Percentiles rank a stretch among this genome's conserved stretches.
phyloP scores from a whole-genome alignment of 2,113 vertebrate species.

The Athene cunicularia region DNA sequence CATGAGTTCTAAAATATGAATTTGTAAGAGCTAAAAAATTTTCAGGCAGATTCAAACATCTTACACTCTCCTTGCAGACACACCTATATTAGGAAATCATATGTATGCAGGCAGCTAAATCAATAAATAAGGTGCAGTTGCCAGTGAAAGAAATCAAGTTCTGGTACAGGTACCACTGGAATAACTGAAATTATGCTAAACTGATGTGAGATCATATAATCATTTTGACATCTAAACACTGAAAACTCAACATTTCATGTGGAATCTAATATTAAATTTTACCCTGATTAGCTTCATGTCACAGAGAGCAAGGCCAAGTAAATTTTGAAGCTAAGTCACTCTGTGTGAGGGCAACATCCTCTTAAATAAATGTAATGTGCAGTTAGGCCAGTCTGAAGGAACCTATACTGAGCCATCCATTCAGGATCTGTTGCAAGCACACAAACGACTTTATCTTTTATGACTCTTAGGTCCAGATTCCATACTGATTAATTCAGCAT shows the following conservation, averaged over 20 bases:
- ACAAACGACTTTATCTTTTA: not conserved
- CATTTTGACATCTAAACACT: not conserved
- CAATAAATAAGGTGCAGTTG: not conserved
- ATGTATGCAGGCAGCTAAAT: not conserved
- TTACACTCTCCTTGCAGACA: not conserved
- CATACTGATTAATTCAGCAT: constrained; percentile 34
- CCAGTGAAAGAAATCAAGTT: not conserved
- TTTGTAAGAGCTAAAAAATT: not conserved
- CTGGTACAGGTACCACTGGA: not conserved
- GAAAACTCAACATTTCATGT: not conserved
- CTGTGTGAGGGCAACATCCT: not conserved
- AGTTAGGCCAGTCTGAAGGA: not conserved
- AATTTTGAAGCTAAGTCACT: not conserved
- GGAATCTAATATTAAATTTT: not conserved
- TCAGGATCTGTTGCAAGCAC: not conserved
- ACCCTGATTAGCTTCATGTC: not conserved
- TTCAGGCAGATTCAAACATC: not conserved
- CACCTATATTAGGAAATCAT: not conserved
- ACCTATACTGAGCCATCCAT: not conserved
- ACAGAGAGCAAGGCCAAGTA: not conserved
- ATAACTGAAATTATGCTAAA: not conserved
- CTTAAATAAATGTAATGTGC: not conserved
- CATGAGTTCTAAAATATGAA: not conserved
- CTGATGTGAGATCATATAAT: not conserved
- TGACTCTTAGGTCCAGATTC: not conserved